Base-by-base conservation (phyloP, 2,113 vertebrate genomes). In the Phaethon lepturus region DNA sequence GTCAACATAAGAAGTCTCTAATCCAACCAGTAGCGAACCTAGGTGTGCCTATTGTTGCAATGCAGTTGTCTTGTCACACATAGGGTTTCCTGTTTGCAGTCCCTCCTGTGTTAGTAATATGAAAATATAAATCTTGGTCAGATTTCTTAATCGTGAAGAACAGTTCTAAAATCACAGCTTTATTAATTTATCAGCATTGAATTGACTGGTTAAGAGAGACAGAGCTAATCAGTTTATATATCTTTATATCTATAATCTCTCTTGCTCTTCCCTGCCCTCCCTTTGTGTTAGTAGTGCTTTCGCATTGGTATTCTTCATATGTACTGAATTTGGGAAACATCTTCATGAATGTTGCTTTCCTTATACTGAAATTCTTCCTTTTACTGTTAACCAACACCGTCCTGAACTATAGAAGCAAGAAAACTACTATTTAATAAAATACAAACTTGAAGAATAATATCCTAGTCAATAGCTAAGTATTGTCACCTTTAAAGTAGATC, bases 1-100 rank as follows among this genome's bases (percentile, higher is more conserved):
- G 18, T 31, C 52, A 45, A 42, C 0, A 0, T 25, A 29, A 63
- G 17, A 55, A 68, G 29, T 35, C n/a, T 86, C 45, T 24, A 20
- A 2, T 17, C 23, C 17, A 33, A 4, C 2, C 42, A 53, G 25
- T 25, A 16, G 26, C 6, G 0, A 69, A 20, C 18, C 0, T 2
- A 13, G 22, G 6, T 69, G 33, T 66, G 7, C 23, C 22, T 69
- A 18, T 76, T 1, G 0, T 16, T 73, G 40, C 28, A 24, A 26
- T 62, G 58, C 53, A 31, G 5, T 81, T 64, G 20, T 75, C 42
- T 56, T 71, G 29, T 78, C 18, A 26, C 9, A n/a, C 13, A 10
- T 10, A 9, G 19, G 25, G 18, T 60, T 78, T 66, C 24, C n/a
- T 77, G 16, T 73, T 73, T 35, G 22, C 25, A 60, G 2, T 74